These are phyloP conservation scores for Condylostylus longicornis DNA, from an alignment of 1,140 invertebrate genomes.

Conservation along the genomic window DNA sequence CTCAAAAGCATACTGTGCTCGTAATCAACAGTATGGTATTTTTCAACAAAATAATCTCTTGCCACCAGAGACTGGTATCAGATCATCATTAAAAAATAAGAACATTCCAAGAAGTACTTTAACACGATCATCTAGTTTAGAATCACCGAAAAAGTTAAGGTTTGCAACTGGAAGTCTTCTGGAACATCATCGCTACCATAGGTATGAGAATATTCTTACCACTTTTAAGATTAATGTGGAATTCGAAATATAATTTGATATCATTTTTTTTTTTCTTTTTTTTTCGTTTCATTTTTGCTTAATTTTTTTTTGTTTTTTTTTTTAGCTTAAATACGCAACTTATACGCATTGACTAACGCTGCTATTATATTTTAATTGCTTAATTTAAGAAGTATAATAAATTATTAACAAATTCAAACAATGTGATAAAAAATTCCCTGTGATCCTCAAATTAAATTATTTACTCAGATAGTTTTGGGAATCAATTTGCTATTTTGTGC, in stretches of 20 bases:
- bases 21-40: constrained; percentile 26
- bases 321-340: too few species aligned
- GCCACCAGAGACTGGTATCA: constrained; percentile 31
- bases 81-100: constrained; percentile 48
- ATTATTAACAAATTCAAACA: too few species aligned
- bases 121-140: constrained; percentile 52
- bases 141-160: constrained; percentile 61
- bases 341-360: too few species aligned
- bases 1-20: constrained; percentile 20
- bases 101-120: constrained; percentile 22
- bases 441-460: too few species aligned
- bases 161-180: constrained; percentile 56
- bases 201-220: constrained; percentile 17
- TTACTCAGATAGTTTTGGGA: too few species aligned
- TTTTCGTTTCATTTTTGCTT: neutral
- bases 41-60: constrained; percentile 20
- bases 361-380: too few species aligned
- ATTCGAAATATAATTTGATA: neutral
- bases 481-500: too few species aligned
- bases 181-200: constrained; percentile 43
- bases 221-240: too few species aligned
- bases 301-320: neutral
- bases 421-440: too few species aligned
- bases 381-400: too few species aligned
- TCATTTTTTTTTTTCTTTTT: constrained; percentile 1